Conservation (phyloP, 2,113 vertebrate genomes). For the Ochotona princeps region DNA sequence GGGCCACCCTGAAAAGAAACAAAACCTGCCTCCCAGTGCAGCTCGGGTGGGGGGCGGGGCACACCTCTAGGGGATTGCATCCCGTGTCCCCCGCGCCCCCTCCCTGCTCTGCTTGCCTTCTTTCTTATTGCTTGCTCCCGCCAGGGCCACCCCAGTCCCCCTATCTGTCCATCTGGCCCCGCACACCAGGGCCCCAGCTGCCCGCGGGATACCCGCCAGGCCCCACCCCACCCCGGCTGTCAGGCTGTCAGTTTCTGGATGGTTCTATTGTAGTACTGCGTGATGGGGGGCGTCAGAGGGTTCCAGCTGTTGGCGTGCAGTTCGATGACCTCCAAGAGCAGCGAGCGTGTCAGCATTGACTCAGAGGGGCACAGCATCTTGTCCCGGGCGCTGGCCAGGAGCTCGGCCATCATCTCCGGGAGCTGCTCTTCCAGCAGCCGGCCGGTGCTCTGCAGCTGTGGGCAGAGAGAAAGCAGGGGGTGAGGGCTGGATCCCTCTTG, state of each 20-base stretch:
- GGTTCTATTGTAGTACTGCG: slow-evolving; percentile 99
- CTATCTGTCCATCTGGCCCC: slow-evolving; percentile 80
- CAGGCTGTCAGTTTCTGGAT: slow-evolving; percentile 98
- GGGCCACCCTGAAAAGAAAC: slow-evolving; percentile 84
- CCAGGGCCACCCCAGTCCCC: slow-evolving; percentile 77
- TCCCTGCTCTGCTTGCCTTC: slow-evolving; percentile 33
- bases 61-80: slow-evolving; percentile 67
- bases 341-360: slow-evolving; percentile 95
- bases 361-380: slow-evolving; percentile 98
- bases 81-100: slow-evolving; percentile 54
- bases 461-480: slow-evolving; percentile 59
- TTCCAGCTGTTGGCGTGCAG: slow-evolving; percentile 98
- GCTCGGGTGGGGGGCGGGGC: background rate
- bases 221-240: slow-evolving; percentile 76
- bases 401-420: slow-evolving; percentile 98
- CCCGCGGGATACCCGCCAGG: slow-evolving; percentile 78
- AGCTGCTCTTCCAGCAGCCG: slow-evolving; percentile 97
- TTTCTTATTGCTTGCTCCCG: slow-evolving; percentile 63
- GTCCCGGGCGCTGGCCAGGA: slow-evolving; percentile 93
- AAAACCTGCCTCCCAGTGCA: slow-evolving; percentile 86
- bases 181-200: slow-evolving; percentile 82
- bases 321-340: slow-evolving; percentile 99
- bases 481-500: background rate
- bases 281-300: slow-evolving; percentile 96
- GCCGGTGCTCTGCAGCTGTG: slow-evolving; percentile 96